Percentiles rank a stretch among this genome's conserved stretches.
phyloP scores from a whole-genome alignment of 2,888 invertebrate species.

The Drosophila nr. medialis region DNA sequence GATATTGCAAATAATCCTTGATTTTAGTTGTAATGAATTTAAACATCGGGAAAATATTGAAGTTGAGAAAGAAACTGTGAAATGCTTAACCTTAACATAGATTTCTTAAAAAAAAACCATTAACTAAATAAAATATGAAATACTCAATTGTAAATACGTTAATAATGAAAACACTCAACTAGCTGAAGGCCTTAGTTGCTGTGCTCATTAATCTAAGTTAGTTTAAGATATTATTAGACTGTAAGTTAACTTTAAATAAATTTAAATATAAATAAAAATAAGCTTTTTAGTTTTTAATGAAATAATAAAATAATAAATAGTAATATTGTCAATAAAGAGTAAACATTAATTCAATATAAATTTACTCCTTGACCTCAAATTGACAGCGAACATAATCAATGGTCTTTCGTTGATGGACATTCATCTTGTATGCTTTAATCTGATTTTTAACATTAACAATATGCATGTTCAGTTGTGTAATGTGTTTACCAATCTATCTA shows the following conservation, averaged over 20 bases:
- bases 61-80: neutral
- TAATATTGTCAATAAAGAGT: neutral
- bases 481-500: constrained; percentile 5
- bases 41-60: neutral
- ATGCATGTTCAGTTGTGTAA: neutral
- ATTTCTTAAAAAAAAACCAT: neutral
- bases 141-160: neutral
- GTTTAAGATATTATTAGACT: too few species aligned
- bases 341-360: neutral
- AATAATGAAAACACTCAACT: neutral
- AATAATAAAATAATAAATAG: neutral
- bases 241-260: neutral
- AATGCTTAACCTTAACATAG: neutral
- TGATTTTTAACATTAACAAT: neutral
- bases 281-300: neutral
- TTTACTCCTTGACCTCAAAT: neutral
- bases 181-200: neutral
- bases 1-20: constrained; percentile 37
- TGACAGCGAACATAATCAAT: too few species aligned
- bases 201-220: neutral
- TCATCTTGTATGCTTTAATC: neutral
- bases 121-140: neutral
- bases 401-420: neutral
- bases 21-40: neutral
- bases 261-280: neutral